A percentile compares a stretch with the other conserved stretches of the same genome.
phyloP scores from a whole-genome alignment of 2,797 vertebrate species.

The Borostomias antarcticus region DNA sequence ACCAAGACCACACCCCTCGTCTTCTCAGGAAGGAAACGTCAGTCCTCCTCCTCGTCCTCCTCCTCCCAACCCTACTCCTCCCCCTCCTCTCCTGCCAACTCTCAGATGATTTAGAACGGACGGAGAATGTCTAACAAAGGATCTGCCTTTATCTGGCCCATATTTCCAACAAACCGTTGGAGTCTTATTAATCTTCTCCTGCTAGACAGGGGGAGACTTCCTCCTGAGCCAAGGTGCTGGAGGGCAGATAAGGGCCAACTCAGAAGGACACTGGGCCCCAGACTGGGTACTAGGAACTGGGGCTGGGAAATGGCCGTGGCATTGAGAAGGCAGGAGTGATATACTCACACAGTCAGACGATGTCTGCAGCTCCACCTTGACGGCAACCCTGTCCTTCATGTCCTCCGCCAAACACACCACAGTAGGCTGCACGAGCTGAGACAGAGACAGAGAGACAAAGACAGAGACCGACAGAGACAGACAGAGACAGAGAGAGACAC shows the following conservation, averaged over 20 bases:
- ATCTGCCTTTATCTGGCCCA: conserved; percentile 46
- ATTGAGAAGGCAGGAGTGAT: neutral
- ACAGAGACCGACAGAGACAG: neutral
- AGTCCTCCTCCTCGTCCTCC: conserved; percentile 33
- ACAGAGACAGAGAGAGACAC: too few relatives aligned
- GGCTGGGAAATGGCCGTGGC: neutral
- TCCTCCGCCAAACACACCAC: conserved; percentile 54
- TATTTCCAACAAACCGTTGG: conserved; percentile 35
- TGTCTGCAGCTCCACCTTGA: conserved; percentile 17
- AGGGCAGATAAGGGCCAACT: conserved; percentile 29
- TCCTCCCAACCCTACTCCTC: neutral
- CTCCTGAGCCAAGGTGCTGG: conserved; percentile 29
- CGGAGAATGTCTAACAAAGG: conserved; percentile 58
- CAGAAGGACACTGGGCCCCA: conserved; percentile 6
- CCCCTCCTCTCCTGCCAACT: neutral
- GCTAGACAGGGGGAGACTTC: conserved; percentile 27
- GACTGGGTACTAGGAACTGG: too few relatives aligned
- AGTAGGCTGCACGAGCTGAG: conserved; percentile 29
- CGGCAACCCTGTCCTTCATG: conserved; percentile 11
- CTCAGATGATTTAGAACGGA: conserved; percentile 49
- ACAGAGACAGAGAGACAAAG: neutral
- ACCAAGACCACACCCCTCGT: conserved; percentile 28
- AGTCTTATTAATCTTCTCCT: conserved; percentile 37
- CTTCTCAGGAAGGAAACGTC: conserved; percentile 38
- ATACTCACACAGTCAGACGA: conserved; percentile 62